Evolutionary conservation across 2,797 vertebrate genomes (phyloP).

Genomic region (Mallotus villosus): DNA sequence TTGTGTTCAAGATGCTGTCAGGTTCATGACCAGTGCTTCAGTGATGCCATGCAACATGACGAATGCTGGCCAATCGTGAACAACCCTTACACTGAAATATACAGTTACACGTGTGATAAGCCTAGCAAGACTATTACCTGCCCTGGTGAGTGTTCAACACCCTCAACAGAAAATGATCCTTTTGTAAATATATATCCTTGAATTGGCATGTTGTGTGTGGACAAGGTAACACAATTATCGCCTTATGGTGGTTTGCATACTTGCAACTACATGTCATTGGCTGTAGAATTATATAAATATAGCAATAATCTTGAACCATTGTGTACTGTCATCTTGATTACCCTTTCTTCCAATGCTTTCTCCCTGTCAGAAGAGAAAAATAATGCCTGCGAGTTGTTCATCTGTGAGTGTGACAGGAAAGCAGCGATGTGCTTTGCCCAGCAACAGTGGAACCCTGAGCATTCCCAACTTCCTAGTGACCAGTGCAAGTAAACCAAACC

Average conservation of each 20-base stretch:
- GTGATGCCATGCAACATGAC: constrained; percentile 41
- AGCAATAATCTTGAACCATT: no score
- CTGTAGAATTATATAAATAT: no score
- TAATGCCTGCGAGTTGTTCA: constrained; percentile 60
- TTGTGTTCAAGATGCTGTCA: constrained; percentile 52
- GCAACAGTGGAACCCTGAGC: constrained; percentile 47
- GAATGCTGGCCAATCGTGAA: constrained; percentile 53
- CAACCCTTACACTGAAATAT: constrained; percentile 59
- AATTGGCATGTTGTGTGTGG: background rate
- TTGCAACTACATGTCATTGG: no score
- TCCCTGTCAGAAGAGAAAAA: constrained; percentile 57
- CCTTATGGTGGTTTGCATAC: no score
- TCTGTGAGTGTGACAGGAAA: constrained; percentile 82
- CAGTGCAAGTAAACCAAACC: constrained; percentile 52
- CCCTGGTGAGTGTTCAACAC: constrained; percentile 40
- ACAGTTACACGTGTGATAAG: constrained; percentile 45
- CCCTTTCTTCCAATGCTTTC: background rate
- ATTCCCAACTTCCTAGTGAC: constrained; percentile 37
- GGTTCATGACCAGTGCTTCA: constrained; percentile 57
- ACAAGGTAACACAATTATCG: background rate
- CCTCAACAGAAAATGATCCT: background rate
- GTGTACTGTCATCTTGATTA: no score
- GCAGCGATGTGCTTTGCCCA: constrained; percentile 78
- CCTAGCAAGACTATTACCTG: constrained; percentile 47
- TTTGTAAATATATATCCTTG: background rate